Base-by-base conservation (phyloP, 2,888 invertebrate genomes). In the Amitus sp. region DNA sequence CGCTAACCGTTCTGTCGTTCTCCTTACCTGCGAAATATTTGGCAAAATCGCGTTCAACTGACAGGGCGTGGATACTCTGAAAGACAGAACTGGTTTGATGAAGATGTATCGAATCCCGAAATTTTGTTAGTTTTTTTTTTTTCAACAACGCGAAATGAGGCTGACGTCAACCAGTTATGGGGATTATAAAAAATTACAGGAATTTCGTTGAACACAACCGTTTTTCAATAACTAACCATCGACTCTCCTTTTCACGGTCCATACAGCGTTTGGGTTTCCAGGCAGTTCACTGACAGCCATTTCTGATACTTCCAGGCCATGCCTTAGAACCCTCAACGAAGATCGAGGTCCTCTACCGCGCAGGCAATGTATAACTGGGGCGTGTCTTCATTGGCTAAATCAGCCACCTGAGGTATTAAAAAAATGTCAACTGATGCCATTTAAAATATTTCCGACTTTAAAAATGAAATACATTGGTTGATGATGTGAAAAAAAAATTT, bases 221-320 rank as follows among this genome's bases (percentile, higher is more conserved):
- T 39, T 13, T 39, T 13, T 9, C 15, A 47, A 48, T 17, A 70
- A 86, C 91, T 92, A 85, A 98, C 98, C 99, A 86, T 99, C 98
- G 79, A 94, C 90, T 82, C 96, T 90, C 75, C 93, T 89, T 80
- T 96, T 95, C 15, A 99, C 99, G 23, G 99, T 99, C 99, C 99
- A 99, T 1, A 99, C 99, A 73, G 98, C 98, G 85, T 98, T 99
- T 1, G 99, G 99, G 78, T 96, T 98, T 78, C 98, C 98, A n/a
- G 99, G 99, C 70, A 99, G 85, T 83, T 99, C 99, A 18, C 98
- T 98, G 1, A 99, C 98, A 58, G 99, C 99, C 99, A 99, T 99
- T 84, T 99, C 99, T 0, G 97, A 95, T 1, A 99, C 98, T 86
- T 98, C 99, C 47, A 99, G 86, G 72, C 99, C 99, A 83, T 99